phyloP scores from a whole-genome alignment of 2,113 vertebrate species.

The Romanogobio albipinnatus region DNA sequence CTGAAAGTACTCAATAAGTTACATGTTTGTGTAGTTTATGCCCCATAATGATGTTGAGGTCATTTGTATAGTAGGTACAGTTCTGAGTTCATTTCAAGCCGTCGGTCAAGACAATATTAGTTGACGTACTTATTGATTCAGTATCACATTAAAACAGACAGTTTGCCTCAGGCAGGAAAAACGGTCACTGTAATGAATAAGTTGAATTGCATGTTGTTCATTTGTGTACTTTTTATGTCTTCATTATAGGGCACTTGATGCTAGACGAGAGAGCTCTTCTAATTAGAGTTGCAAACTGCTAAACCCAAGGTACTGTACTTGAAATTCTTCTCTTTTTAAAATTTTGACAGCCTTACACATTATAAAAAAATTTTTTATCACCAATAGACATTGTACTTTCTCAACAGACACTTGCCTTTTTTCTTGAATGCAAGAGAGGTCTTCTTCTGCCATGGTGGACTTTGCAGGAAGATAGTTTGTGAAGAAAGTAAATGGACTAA shows the following conservation, averaged over 20 bases:
- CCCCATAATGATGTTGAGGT: no score
- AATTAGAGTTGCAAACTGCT: slow-evolving; percentile 58
- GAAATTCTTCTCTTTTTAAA: neutral
- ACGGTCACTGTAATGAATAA: neutral
- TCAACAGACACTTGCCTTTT: slow-evolving; percentile 41
- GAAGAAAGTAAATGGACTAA: slow-evolving; percentile 20
- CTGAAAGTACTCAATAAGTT: no score
- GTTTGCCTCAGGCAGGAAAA: neutral
- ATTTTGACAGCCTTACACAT: neutral
- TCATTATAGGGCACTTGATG: slow-evolving; percentile 67
- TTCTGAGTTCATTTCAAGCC: slow-evolving; percentile 2
- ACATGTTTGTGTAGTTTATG: no score
- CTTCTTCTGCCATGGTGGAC: slow-evolving; percentile 1
- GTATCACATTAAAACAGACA: neutral
- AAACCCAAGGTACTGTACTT: slow-evolving; percentile 55
- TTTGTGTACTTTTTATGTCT: slow-evolving; percentile 3
- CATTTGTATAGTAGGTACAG: neutral
- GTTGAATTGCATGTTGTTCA: neutral
- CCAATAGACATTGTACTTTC: neutral
- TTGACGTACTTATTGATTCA: neutral
- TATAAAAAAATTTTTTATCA: neutral
- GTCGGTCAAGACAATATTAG: neutral
- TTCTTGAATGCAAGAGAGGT: slow-evolving; percentile 22
- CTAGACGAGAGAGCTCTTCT: slow-evolving; percentile 65
- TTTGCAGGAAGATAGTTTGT: neutral